Evolutionary conservation across 2,888 invertebrate genomes (phyloP).

Genomic region (Eupelmus urozonus): DNA sequence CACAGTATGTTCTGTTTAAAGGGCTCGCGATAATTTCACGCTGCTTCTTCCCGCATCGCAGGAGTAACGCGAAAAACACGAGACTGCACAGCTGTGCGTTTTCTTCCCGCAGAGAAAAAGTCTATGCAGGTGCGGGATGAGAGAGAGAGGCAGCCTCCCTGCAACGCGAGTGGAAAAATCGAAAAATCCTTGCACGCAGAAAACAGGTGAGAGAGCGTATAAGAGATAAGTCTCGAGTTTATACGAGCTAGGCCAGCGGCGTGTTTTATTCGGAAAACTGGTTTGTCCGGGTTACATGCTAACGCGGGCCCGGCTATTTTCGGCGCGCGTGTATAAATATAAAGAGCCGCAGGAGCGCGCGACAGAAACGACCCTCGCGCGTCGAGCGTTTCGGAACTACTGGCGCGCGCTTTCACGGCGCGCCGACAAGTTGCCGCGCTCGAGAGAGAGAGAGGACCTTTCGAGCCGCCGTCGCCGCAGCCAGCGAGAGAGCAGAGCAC

Average conservation of each 20-base stretch:
- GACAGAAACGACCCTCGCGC: constrained; percentile 51
- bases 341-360: constrained; percentile 7
- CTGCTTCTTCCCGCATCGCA: neutral
- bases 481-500: constrained; percentile 18
- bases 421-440: constrained; percentile 47
- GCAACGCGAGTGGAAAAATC: neutral
- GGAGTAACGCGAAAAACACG: no score
- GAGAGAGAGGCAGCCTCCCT: neutral
- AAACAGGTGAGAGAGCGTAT: neutral
- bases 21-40: no score
- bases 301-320: neutral
- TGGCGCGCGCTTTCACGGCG: constrained; percentile 58
- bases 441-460: constrained; percentile 25
- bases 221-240: neutral
- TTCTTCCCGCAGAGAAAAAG: no score
- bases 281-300: neutral
- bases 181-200: neutral
- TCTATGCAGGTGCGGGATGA: neutral
- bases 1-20: no score
- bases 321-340: constrained; percentile 2
- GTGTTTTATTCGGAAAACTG: constrained; percentile 2
- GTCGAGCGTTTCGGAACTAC: constrained; percentile 70
- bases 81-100: no score
- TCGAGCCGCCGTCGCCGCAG: constrained; percentile 28
- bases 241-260: no score